phyloP scores from a whole-genome alignment of 2,797 vertebrate species.

The Pantherophis alleghaniensis region DNA sequence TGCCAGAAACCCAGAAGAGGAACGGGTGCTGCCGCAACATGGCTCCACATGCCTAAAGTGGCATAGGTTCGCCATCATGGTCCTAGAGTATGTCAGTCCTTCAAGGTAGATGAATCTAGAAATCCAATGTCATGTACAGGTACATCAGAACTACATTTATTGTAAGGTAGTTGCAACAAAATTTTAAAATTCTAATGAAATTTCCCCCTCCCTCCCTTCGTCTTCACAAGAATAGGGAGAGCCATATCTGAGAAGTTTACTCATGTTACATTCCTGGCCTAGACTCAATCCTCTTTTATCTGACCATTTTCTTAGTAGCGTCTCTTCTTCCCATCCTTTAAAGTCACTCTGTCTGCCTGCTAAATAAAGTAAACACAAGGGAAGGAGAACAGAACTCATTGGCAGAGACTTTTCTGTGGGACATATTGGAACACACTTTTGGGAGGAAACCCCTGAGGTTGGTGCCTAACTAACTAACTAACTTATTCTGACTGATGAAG shows the following conservation, averaged over 20 bases:
- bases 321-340: not conserved
- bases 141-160: not conserved
- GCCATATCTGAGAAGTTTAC: not conserved
- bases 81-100: not conserved
- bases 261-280: not conserved
- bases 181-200: not conserved
- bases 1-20: too few species aligned
- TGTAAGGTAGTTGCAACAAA: not conserved
- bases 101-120: not conserved
- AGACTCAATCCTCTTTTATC: not conserved
- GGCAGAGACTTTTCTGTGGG: not conserved
- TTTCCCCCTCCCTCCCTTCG: not conserved
- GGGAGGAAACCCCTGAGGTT: not conserved
- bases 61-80: too few species aligned
- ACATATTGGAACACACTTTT: not conserved
- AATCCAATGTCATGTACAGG: not conserved
- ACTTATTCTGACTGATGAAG: not conserved
- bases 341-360: not conserved
- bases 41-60: too few species aligned
- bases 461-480: not conserved
- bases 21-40: too few species aligned
- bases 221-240: not conserved
- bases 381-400: not conserved
- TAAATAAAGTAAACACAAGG: not conserved
- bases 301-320: not conserved